Evolutionary conservation across 2,888 invertebrate genomes (phyloP).

Genomic region (Holacanthella duospinosa): DNA sequence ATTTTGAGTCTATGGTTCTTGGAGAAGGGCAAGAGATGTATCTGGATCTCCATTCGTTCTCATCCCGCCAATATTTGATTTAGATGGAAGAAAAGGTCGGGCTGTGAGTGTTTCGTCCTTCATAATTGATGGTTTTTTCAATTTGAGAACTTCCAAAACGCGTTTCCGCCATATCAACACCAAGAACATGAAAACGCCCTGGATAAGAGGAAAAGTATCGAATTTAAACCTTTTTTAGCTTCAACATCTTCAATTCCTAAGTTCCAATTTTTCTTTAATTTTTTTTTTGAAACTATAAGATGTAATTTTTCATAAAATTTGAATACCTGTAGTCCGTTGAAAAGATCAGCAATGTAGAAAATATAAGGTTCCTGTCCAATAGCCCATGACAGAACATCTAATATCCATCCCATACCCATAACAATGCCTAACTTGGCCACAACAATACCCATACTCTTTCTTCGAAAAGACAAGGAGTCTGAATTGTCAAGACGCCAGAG

Average conservation of each 20-base stretch:
- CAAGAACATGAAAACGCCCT: constrained; percentile 36
- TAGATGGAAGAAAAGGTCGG: constrained; percentile 27
- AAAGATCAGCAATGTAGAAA: constrained; percentile 32
- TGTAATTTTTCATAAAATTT: not conserved
- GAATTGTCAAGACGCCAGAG: constrained; percentile 36
- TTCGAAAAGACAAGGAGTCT: constrained; percentile 31
- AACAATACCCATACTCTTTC: constrained; percentile 36
- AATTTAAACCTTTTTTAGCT: too few relatives aligned
- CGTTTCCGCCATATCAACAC: constrained; percentile 36
- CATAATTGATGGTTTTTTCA: constrained; percentile 32
- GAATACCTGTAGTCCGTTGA: constrained; percentile 32
- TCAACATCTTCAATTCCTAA: not conserved
- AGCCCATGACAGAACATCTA: constrained; percentile 34
- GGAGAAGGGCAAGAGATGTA: too few relatives aligned
- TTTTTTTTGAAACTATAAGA: not conserved
- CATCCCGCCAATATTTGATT: too few relatives aligned
- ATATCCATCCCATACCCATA: constrained; percentile 37
- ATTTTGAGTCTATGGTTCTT: too few relatives aligned
- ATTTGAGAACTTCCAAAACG: constrained; percentile 33
- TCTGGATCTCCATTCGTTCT: too few relatives aligned
- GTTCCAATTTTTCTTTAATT: not conserved
- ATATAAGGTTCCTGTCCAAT: constrained; percentile 25
- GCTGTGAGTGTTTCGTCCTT: constrained; percentile 36
- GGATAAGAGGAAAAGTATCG: constrained; percentile 11
- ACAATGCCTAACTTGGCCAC: constrained; percentile 36